Evolutionary conservation across 2,113 vertebrate genomes (phyloP).

Genomic region (Hemichromis elongatus): DNA sequence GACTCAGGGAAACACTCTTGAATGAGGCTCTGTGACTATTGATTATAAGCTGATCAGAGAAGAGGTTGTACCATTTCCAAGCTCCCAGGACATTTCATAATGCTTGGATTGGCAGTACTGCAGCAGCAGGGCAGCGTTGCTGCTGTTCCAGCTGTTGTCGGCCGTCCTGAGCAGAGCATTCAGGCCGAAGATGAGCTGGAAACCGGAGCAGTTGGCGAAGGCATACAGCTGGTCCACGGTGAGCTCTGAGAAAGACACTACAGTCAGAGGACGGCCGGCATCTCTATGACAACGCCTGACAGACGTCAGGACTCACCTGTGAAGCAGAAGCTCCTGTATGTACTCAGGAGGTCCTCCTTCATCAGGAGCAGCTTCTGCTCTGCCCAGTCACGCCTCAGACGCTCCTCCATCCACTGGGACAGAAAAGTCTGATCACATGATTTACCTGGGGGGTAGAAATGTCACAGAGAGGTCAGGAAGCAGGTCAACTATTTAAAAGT

Average conservation of each 20-base stretch:
- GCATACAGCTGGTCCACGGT: slow-evolving; percentile 83
- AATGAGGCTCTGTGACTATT: not conserved
- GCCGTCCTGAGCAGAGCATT: slow-evolving; percentile 84
- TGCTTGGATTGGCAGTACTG: slow-evolving; percentile 77
- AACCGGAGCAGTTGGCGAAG: slow-evolving; percentile 82
- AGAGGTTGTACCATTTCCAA: slow-evolving; percentile 78
- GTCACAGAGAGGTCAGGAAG: not conserved
- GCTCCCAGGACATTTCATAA: slow-evolving; percentile 89
- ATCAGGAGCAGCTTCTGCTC: slow-evolving; percentile 38
- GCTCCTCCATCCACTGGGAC: slow-evolving; percentile 53
- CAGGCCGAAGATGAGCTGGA: slow-evolving; percentile 90
- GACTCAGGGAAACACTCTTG: not conserved
- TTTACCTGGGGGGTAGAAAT: not conserved
- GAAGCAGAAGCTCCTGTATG: slow-evolving; percentile 46
- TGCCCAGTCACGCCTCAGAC: slow-evolving; percentile 59
- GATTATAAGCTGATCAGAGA: not conserved
- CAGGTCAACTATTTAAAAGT: not conserved
- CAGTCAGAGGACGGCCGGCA: not conserved
- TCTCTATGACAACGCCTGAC: not conserved
- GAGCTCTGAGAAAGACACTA: slow-evolving; percentile 59
- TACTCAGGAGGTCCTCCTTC: slow-evolving; percentile 51
- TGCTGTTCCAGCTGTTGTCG: slow-evolving; percentile 81
- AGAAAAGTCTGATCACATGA: slow-evolving; percentile 42
- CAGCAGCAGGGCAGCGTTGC: slow-evolving; percentile 79
- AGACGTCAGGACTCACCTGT: slow-evolving; percentile 53